Evolutionary conservation across 2,113 vertebrate genomes (phyloP).

Genomic region (Eretmochelys imbricata): DNA sequence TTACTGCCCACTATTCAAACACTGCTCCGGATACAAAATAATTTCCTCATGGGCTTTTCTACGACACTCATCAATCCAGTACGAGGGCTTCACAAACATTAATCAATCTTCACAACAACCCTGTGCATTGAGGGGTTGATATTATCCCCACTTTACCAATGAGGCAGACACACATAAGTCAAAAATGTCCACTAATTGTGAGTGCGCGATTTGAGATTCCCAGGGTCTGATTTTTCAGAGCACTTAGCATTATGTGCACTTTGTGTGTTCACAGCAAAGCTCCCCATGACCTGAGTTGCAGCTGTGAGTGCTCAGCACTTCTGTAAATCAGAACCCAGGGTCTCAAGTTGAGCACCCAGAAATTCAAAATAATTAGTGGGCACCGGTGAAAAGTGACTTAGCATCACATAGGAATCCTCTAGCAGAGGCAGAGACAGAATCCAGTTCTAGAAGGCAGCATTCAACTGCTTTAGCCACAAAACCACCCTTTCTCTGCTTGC

Average conservation of each 20-base stretch:
- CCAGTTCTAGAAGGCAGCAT: neutral
- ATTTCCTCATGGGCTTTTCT: neutral
- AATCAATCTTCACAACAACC: too few species aligned
- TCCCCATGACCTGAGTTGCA: too few species aligned
- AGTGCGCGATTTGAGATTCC: too few species aligned
- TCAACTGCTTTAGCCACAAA: neutral
- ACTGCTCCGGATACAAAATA: neutral
- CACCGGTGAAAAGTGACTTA: neutral
- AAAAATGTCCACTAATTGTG: too few species aligned
- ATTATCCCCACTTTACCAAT: too few species aligned
- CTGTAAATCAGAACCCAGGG: neutral
- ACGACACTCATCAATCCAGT: neutral
- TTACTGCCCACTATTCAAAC: neutral
- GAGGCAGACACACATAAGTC: too few species aligned
- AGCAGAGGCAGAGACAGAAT: neutral
- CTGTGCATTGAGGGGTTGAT: too few species aligned
- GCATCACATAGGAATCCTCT: neutral
- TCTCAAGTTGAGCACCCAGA: neutral
- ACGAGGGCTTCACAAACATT: neutral
- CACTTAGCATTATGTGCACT: too few species aligned
- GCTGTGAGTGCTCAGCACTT: neutral
- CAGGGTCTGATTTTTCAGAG: too few species aligned
- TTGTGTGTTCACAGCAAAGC: too few species aligned
- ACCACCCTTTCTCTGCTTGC: neutral
- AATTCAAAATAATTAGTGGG: neutral